These are phyloP conservation scores for Anaspis maculata DNA, from an alignment of 2,888 invertebrate species.

Conservation along the genomic window DNA sequence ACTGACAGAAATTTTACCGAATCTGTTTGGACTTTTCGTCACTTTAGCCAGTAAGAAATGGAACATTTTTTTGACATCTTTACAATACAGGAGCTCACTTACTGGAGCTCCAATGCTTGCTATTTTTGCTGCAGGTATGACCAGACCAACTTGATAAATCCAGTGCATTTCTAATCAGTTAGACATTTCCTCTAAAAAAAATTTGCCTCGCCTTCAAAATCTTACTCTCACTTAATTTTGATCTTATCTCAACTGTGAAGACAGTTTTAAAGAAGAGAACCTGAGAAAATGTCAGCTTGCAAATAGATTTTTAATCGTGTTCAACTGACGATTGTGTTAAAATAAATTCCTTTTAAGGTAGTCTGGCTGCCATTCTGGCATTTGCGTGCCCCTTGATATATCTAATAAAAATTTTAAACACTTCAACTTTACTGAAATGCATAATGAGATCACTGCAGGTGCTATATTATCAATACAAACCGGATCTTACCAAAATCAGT, in stretches of 20 bases:
- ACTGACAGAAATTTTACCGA: constrained; percentile 53
- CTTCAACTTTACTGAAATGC: constrained; percentile 45
- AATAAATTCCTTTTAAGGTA: constrained; percentile 47
- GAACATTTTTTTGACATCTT: constrained; percentile 52
- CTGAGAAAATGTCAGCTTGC: no score
- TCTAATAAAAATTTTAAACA: constrained; percentile 52
- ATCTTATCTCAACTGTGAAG: constrained; percentile 2
- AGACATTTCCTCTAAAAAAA: no score
- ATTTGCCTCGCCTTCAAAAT: no score
- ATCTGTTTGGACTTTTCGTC: constrained; percentile 49
- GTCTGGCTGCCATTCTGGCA: constrained; percentile 53
- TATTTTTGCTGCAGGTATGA: constrained; percentile 56
- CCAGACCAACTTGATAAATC: constrained; percentile 4
- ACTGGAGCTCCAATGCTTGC: constrained; percentile 56
- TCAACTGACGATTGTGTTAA: no score
- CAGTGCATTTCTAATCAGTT: constrained; percentile 1
- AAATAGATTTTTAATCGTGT: constrained; percentile 5
- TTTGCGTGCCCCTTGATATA: constrained; percentile 56
- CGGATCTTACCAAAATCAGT: constrained; percentile 48
- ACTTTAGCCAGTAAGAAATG: constrained; percentile 53
- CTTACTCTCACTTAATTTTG: constrained; percentile 2
- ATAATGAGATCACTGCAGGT: constrained; percentile 30
- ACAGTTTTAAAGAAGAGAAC: no score
- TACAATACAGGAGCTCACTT: constrained; percentile 51
- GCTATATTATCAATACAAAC: constrained; percentile 48